These are phyloP conservation scores for Eurypyga helias DNA, from an alignment of 2,113 vertebrate genomes.

Conservation along the genomic window DNA sequence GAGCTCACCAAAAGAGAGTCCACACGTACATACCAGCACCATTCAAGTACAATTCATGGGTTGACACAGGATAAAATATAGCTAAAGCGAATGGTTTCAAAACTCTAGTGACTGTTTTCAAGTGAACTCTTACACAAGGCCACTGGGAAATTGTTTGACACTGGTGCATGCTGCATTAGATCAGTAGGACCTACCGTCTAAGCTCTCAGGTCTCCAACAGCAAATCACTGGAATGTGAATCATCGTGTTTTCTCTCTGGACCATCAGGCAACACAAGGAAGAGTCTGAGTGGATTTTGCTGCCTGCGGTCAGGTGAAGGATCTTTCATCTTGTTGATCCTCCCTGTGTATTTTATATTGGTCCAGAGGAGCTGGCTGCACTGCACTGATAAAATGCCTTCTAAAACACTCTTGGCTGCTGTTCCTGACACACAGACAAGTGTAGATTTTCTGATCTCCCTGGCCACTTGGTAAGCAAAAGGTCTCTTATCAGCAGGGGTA, in stretches of 20 bases:
- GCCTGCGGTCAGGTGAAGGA: background rate
- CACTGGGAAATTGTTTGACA: background rate
- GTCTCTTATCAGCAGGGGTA: background rate
- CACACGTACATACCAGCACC: background rate
- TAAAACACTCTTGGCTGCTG: background rate
- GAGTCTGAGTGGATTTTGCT: conserved; percentile 5
- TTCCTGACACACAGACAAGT: background rate
- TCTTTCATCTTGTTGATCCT: conserved; percentile 4
- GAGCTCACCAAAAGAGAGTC: background rate
- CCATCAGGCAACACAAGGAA: background rate
- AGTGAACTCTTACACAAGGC: background rate
- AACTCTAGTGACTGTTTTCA: background rate
- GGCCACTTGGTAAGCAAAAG: background rate
- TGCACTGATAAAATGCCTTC: background rate
- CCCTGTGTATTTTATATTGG: background rate
- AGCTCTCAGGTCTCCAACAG: background rate
- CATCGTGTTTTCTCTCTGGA: background rate
- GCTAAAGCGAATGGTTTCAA: background rate
- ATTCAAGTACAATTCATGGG: background rate
- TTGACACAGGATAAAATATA: background rate
- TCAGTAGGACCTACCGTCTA: background rate
- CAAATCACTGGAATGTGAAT: background rate
- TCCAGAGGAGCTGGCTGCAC: background rate
- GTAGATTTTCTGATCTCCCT: background rate
- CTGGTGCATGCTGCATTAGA: conserved; percentile 1